These are phyloP conservation scores for Acipenser oxyrinchus DNA, from an alignment of 2,797 vertebrate species.

Conservation along the genomic window DNA sequence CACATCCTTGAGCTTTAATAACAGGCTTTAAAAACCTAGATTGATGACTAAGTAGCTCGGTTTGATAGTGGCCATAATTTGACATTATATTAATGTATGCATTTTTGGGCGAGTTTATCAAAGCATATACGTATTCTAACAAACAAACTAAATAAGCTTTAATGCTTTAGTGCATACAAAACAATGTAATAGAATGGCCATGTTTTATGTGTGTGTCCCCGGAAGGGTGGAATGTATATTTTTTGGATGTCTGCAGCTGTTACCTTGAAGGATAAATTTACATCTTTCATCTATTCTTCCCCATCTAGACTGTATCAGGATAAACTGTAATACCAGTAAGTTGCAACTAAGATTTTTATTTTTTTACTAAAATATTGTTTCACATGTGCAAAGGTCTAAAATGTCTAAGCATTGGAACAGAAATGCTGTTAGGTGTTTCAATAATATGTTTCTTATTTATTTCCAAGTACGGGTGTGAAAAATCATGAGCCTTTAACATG, in stretches of 20 bases:
- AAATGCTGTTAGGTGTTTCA: constrained; percentile 4
- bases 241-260: constrained; percentile 98
- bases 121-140: not conserved
- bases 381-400: not conserved
- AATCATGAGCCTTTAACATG: constrained; percentile 14
- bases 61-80: constrained; percentile 77
- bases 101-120: not conserved
- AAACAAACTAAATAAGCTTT: constrained; percentile 7
- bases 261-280: constrained; percentile 99
- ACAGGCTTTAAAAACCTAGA: constrained; percentile 37
- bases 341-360: constrained; percentile 87
- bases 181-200: constrained; percentile 59
- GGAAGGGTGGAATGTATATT: constrained; percentile 88
- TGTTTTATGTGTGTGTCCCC: constrained; percentile 86
- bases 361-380: constrained; percentile 12
- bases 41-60: constrained; percentile 82
- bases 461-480: constrained; percentile 17
- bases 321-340: constrained; percentile 99
- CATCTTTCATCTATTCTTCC: constrained; percentile 99
- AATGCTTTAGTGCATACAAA: constrained; percentile 36
- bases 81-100: constrained; percentile 42
- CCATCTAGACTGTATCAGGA: constrained; percentile 99
- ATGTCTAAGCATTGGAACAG: not conserved
- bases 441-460: constrained; percentile 1
- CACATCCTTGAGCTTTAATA: constrained; percentile 51